Evolutionary conservation across 2,113 vertebrate genomes (phyloP).

Genomic region (Serranochromis macrocephalus): DNA sequence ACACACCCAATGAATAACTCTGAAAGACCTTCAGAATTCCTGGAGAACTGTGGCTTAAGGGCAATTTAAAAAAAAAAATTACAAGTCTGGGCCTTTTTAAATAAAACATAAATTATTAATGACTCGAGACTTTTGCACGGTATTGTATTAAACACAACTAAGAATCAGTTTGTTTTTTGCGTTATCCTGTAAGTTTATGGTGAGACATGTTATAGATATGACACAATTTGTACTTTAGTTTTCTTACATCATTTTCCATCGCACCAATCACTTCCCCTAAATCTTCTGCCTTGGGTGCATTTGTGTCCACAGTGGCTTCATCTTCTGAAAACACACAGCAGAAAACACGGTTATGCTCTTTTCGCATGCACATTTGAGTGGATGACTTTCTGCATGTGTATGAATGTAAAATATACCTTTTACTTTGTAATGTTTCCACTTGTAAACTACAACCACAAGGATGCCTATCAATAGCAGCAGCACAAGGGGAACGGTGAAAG

Average conservation of each 20-base stretch:
- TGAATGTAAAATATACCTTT: background rate
- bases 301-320: rapidly evolving
- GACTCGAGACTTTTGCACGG: rapidly evolving
- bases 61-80: rapidly evolving
- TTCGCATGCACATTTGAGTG: rapidly evolving
- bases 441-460: background rate
- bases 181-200: background rate
- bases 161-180: background rate
- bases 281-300: background rate
- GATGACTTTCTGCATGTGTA: background rate
- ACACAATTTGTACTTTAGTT: background rate
- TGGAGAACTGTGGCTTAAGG: too few relatives aligned
- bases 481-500: rapidly evolving
- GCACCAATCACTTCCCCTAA: background rate
- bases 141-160: background rate
- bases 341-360: rapidly evolving
- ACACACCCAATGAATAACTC: too few relatives aligned
- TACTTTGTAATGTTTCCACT: background rate
- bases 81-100: background rate
- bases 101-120: background rate
- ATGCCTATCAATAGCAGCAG: background rate
- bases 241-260: rapidly evolving
- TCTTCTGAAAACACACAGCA: background rate
- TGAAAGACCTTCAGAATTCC: too few relatives aligned
- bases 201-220: background rate